Percentiles rank a stretch among this genome's conserved stretches.
Conservation (phyloP, 2,888 invertebrate species). For the Patella caerulea region DNA sequence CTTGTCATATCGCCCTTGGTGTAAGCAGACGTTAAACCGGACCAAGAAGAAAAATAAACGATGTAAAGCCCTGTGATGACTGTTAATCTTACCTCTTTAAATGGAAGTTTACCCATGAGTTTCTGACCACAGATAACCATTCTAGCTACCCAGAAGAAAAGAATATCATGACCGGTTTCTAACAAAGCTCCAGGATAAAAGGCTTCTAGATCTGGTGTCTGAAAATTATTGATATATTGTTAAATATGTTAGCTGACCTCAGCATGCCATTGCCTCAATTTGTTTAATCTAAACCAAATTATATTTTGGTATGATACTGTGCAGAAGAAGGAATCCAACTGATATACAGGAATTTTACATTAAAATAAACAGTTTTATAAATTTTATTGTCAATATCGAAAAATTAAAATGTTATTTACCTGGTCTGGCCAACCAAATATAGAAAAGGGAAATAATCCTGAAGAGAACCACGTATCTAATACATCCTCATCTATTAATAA, state of each 20-base stretch:
- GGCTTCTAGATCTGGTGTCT: conserved; percentile 79
- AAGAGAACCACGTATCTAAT: conserved; percentile 99
- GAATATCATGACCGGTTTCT: conserved; percentile 96
- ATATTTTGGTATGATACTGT: too few relatives aligned
- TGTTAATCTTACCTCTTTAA: conserved; percentile 76
- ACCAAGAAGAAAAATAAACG: too few relatives aligned
- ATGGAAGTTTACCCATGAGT: conserved; percentile 91
- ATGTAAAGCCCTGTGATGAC: too few relatives aligned
- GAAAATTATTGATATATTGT: conserved; percentile 13
- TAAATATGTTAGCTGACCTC: neutral
- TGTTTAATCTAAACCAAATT: too few relatives aligned
- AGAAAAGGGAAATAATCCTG: conserved; percentile 95
- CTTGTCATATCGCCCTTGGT: too few relatives aligned
- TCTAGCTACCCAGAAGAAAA: conserved; percentile 99
- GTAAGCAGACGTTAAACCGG: too few relatives aligned
- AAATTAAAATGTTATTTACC: conserved; percentile 45
- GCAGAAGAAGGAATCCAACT: too few relatives aligned
- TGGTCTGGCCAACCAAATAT: conserved; percentile 96
- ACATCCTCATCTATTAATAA: conserved; percentile 87
- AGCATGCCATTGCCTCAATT: too few relatives aligned
- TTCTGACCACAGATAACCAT: conserved; percentile 98
- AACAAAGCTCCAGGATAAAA: conserved; percentile 93
- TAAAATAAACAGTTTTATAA: too few relatives aligned
- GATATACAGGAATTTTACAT: too few relatives aligned
- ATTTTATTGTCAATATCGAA: neutral